A percentile compares a stretch with the other conserved stretches of the same genome.
phyloP scores from a whole-genome alignment of 2,888 invertebrate genomes.

The Rhogogaster chlorosoma region DNA sequence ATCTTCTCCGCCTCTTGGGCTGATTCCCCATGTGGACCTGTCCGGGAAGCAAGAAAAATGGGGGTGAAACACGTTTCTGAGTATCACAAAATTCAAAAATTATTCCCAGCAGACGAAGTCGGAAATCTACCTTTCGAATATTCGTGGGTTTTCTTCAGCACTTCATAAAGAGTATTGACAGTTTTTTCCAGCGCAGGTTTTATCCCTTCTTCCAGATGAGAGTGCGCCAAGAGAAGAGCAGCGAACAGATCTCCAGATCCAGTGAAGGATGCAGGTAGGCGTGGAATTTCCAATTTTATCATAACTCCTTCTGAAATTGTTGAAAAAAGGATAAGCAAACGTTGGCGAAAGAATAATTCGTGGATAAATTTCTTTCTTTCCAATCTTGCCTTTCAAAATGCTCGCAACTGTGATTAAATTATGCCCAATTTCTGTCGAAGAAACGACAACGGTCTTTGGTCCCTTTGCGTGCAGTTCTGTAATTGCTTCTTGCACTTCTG shows the following conservation, averaged over 20 bases:
- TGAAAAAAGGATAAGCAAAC: neutral
- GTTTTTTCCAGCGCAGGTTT: slow-evolving; percentile 90
- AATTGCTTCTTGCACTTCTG: slow-evolving; percentile 88
- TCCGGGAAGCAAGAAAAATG: slow-evolving; percentile 48
- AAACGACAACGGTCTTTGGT: slow-evolving; percentile 91
- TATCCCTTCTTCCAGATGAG: slow-evolving; percentile 83
- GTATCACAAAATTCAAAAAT: neutral
- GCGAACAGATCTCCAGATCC: slow-evolving; percentile 98
- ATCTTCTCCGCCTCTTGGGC: slow-evolving; percentile 77
- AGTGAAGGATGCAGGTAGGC: slow-evolving; percentile 88
- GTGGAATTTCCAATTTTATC: slow-evolving; percentile 85
- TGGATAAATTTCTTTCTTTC: slow-evolving; percentile 57
- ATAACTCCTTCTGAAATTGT: slow-evolving; percentile 71
- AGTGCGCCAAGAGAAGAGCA: slow-evolving; percentile 91
- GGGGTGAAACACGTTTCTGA: slow-evolving; percentile 19
- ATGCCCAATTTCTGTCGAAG: slow-evolving; percentile 85
- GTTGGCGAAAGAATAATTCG: neutral
- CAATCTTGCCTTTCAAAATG: slow-evolving; percentile 79
- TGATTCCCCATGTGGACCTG: slow-evolving; percentile 61
- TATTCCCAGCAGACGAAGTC: neutral
- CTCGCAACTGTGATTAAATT: slow-evolving; percentile 88
- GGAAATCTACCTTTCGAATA: slow-evolving; percentile 80
- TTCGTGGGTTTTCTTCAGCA: slow-evolving; percentile 88
- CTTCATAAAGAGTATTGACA: slow-evolving; percentile 89
- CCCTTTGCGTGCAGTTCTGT: slow-evolving; percentile 89